These are phyloP conservation scores for Leucophenga varia DNA, from an alignment of 1,140 invertebrate genomes.

Conservation along the genomic window DNA sequence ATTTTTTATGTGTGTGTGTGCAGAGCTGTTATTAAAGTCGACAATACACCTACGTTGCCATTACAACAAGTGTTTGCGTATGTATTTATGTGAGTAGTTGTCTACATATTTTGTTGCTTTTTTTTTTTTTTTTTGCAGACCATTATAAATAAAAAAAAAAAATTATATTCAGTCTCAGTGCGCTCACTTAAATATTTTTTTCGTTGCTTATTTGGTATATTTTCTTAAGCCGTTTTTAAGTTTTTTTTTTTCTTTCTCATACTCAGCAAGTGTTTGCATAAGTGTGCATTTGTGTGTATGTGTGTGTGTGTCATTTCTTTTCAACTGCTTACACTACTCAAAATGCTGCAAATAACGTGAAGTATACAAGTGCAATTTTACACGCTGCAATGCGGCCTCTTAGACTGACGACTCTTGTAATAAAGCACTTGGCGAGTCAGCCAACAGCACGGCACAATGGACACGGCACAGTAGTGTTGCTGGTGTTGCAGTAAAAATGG, in stretches of 20 bases:
- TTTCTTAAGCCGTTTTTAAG: no score
- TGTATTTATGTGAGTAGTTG: background rate
- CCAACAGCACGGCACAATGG: background rate
- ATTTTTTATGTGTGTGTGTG: slow-evolving; percentile 21
- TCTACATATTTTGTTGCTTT: slow-evolving; percentile 2
- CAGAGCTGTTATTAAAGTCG: slow-evolving; percentile 43
- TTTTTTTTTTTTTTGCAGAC: slow-evolving; percentile 7
- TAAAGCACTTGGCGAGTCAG: slow-evolving; percentile 4
- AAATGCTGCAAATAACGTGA: no score
- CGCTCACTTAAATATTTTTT: slow-evolving; percentile 53
- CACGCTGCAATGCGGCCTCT: slow-evolving; percentile 50
- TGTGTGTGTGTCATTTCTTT: no score
- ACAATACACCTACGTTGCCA: no score
- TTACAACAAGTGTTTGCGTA: slow-evolving; percentile 1
- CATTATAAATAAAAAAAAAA: no score
- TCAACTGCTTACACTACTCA: no score
- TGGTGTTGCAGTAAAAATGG: no score
- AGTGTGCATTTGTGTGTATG: no score
- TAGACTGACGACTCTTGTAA: slow-evolving; percentile 21
- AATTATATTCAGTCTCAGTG: slow-evolving; percentile 54
- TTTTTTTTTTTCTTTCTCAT: no score
- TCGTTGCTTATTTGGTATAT: no score
- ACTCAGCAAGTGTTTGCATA: no score
- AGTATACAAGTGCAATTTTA: slow-evolving; percentile 53
- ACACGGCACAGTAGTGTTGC: no score